Evolutionary conservation across 1,140 invertebrate genomes (phyloP).

Genomic region (Drosophila persimilis): DNA sequence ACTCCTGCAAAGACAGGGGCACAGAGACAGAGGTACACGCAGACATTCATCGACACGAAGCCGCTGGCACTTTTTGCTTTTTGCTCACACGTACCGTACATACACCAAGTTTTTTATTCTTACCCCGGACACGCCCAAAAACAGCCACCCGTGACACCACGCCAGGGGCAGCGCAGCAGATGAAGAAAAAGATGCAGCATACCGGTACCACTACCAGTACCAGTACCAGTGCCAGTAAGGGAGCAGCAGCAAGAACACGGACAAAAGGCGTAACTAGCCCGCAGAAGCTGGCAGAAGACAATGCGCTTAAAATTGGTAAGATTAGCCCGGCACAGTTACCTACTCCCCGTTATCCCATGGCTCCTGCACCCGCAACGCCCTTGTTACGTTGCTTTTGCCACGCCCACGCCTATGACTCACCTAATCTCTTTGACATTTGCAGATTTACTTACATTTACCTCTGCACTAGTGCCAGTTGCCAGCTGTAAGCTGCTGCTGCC

Average conservation of each 20-base stretch:
- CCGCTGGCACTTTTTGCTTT: slow-evolving; percentile 67
- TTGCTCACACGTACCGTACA: slow-evolving; percentile 40
- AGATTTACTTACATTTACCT: slow-evolving; percentile 53
- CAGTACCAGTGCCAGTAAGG: no score
- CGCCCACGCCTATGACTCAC: slow-evolving; percentile 25
- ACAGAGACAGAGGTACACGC: slow-evolving; percentile 6
- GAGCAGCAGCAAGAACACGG: slow-evolving; percentile 22
- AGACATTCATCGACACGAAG: slow-evolving; percentile 40
- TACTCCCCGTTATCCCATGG: background rate
- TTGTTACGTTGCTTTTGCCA: slow-evolving; percentile 2
- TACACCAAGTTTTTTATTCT: slow-evolving; percentile 54
- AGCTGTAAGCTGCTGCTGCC: slow-evolving; percentile 24
- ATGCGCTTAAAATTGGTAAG: slow-evolving; percentile 78
- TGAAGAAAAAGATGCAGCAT: background rate
- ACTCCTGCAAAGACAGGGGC: slow-evolving; percentile 2
- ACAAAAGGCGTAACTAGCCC: slow-evolving; percentile 53
- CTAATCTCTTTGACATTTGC: slow-evolving; percentile 68
- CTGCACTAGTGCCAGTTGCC: slow-evolving; percentile 50
- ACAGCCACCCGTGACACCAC: slow-evolving; percentile 23
- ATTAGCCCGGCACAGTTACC: slow-evolving; percentile 59
- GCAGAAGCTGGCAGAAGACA: slow-evolving; percentile 57
- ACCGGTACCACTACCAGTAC: no score
- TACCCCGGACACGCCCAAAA: slow-evolving; percentile 36
- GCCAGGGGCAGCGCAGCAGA: slow-evolving; percentile 6
- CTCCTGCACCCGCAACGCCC: background rate